Evolutionary conservation across 2,888 invertebrate species (phyloP).

Genomic region (Empis stercorea): DNA sequence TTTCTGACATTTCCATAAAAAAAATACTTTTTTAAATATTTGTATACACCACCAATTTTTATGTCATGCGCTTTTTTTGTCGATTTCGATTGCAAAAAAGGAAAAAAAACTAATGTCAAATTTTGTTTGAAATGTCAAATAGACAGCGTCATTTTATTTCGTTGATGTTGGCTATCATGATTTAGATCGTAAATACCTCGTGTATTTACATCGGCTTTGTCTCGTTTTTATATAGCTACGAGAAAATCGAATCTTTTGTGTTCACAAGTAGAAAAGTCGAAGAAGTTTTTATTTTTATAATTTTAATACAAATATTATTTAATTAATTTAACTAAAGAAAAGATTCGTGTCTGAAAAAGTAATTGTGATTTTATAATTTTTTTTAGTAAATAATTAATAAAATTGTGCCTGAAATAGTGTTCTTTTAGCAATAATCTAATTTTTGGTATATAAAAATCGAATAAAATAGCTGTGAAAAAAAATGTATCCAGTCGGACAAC

Average conservation of each 20-base stretch:
- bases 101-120: too few relatives aligned
- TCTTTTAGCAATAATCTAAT: constrained; percentile 12
- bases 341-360: constrained; percentile 18
- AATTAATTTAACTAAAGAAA: constrained; percentile 15
- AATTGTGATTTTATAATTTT: constrained; percentile 16
- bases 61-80: too few relatives aligned
- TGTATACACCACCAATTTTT: too few relatives aligned
- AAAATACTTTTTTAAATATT: too few relatives aligned
- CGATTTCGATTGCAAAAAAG: too few relatives aligned
- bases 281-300: constrained; percentile 7
- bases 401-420: constrained; percentile 16
- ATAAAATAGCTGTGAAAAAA: constrained; percentile 19
- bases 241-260: too few relatives aligned
- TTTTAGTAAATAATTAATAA: constrained; percentile 12
- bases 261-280: constrained; percentile 4
- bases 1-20: not conserved
- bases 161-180: too few relatives aligned
- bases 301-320: not conserved
- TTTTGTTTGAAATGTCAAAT: too few relatives aligned
- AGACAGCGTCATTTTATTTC: too few relatives aligned
- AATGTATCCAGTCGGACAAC: constrained; percentile 57
- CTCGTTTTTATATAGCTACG: too few relatives aligned
- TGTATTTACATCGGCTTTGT: too few relatives aligned
- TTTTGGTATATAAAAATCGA: constrained; percentile 6
- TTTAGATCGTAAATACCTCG: too few relatives aligned